Percentiles rank a stretch among this genome's conserved stretches.
phyloP scores from a whole-genome alignment of 2,888 invertebrate genomes.

The Pimpla rufipes region DNA sequence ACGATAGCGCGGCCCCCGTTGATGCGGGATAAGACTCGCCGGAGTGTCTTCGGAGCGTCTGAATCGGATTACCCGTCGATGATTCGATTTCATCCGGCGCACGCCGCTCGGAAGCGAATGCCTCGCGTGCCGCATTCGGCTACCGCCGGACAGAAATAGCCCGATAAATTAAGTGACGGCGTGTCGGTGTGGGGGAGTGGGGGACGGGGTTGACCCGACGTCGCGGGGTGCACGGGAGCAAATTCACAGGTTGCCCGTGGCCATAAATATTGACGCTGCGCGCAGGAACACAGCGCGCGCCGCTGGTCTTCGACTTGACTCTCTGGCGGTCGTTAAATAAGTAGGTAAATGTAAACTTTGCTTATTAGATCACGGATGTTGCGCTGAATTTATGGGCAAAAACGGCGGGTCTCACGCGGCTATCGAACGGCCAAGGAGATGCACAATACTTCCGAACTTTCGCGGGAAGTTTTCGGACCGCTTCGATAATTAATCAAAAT shows the following conservation, averaged over 20 bases:
- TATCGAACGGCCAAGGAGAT: not conserved
- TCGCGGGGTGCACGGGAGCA: slow-evolving; percentile 57
- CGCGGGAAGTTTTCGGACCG: not conserved
- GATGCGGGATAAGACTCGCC: not conserved
- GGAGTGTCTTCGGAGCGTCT: slow-evolving; percentile 24
- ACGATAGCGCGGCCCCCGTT: not conserved
- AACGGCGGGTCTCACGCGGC: not conserved
- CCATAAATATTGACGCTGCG: slow-evolving; percentile 59
- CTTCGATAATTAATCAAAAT: not conserved
- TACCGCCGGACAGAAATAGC: slow-evolving; percentile 48
- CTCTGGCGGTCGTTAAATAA: slow-evolving; percentile 21
- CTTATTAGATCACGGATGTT: slow-evolving; percentile 11
- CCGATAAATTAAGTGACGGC: slow-evolving; percentile 58
- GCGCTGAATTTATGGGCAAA: not conserved
- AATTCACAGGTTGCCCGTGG: slow-evolving; percentile 45
- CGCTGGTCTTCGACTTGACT: slow-evolving; percentile 7
- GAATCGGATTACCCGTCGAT: slow-evolving; percentile 55
- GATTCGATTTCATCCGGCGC: slow-evolving; percentile 49
- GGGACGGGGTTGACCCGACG: slow-evolving; percentile 50
- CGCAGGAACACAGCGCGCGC: not conserved
- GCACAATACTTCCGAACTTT: not conserved
- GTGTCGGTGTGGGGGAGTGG: not conserved
- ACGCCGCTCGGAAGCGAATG: slow-evolving; percentile 38
- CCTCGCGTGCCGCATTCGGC: slow-evolving; percentile 51
- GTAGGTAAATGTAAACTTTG: slow-evolving; percentile 32